phyloP scores from a whole-genome alignment of 2,113 vertebrate species.

The Columba livia region DNA sequence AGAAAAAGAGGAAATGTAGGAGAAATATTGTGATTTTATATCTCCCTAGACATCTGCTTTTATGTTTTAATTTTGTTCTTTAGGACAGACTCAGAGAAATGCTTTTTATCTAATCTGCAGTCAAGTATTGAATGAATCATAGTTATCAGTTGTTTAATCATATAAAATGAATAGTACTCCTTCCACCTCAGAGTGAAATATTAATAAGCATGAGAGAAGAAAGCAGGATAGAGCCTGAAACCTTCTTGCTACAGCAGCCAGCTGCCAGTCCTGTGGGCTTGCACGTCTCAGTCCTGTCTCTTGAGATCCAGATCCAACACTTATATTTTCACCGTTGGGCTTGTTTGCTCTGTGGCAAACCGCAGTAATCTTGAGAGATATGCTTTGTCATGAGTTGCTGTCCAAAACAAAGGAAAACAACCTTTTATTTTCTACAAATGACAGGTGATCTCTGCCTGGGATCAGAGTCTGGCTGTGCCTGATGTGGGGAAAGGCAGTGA shows the following conservation, averaged over 20 bases:
- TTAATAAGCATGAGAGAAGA: background rate
- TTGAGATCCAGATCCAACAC: background rate
- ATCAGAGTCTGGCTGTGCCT: background rate
- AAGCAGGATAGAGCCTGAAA: background rate
- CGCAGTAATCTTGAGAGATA: background rate
- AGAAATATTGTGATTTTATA: background rate
- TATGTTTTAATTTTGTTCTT: background rate
- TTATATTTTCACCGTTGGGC: background rate
- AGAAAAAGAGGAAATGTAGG: background rate
- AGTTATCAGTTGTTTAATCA: background rate
- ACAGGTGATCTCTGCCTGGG: background rate
- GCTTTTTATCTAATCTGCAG: background rate
- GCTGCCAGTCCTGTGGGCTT: background rate
- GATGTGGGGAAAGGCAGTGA: fast-evolving
- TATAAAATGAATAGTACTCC: background rate
- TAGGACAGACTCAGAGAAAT: background rate
- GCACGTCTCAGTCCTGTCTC: background rate
- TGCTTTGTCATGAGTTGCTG: background rate
- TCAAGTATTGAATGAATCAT: background rate
- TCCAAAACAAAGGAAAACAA: background rate
- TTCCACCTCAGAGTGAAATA: background rate
- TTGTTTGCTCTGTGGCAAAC: background rate
- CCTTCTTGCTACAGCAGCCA: background rate
- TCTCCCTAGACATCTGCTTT: background rate
- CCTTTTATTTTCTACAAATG: background rate